Percentiles rank a stretch among this genome's conserved stretches.
Conservation (phyloP, 2,888 invertebrate genomes). For the Melinopterus prodromus region DNA sequence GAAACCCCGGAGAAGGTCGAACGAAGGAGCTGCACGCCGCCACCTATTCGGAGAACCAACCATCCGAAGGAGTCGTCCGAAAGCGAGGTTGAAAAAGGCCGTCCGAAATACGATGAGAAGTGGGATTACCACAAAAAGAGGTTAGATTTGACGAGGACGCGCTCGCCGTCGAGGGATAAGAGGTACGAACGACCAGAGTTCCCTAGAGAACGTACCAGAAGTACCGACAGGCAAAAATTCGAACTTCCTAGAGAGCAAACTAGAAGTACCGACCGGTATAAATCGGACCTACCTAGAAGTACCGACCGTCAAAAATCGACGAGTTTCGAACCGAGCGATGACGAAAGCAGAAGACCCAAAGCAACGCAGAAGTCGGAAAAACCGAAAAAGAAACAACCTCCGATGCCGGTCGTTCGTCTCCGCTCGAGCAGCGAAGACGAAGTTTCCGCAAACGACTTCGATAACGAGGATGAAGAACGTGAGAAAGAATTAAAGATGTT, state of each 20-base stretch:
- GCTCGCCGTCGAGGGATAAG: slow-evolving; percentile 4
- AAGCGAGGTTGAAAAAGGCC: slow-evolving; percentile 5
- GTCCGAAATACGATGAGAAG: slow-evolving; percentile 12
- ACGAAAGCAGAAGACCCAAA: slow-evolving; percentile 38
- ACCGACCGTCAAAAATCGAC: background rate
- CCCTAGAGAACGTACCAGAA: background rate
- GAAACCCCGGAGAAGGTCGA: background rate
- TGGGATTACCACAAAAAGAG: slow-evolving; percentile 10
- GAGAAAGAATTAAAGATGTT: slow-evolving; percentile 74
- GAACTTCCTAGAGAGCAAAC: no score
- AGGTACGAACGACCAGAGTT: background rate
- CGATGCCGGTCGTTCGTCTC: slow-evolving; percentile 65
- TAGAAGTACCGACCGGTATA: no score
- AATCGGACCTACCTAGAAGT: background rate
- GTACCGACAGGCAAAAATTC: background rate
- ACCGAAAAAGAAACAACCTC: slow-evolving; percentile 41
- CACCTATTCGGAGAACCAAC: background rate
- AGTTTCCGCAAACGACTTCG: slow-evolving; percentile 60
- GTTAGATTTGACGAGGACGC: background rate
- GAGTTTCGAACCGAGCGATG: slow-evolving; percentile 28
- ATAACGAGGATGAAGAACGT: slow-evolving; percentile 65
- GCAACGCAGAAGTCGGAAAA: slow-evolving; percentile 20
- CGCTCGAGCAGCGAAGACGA: slow-evolving; percentile 67
- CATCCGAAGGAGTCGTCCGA: background rate
- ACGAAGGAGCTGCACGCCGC: slow-evolving; percentile 13